phyloP scores from a whole-genome alignment of 2,113 vertebrate species.

The Cynopterus brachyotis region DNA sequence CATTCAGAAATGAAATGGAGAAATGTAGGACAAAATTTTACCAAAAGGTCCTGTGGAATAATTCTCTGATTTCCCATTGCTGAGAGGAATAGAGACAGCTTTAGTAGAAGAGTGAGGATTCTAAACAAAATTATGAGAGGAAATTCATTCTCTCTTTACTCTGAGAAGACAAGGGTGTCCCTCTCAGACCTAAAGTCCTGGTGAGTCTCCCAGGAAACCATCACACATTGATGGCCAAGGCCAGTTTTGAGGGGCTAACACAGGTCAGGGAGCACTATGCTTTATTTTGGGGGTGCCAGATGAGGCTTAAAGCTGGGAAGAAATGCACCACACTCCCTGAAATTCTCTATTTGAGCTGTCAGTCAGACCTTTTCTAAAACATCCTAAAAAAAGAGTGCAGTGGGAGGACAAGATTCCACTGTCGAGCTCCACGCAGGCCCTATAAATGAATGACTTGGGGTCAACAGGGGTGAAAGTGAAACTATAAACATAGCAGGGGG shows the following conservation, averaged over 20 bases:
- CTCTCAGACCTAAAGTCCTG: neutral
- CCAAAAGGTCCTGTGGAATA: neutral
- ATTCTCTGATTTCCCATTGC: neutral
- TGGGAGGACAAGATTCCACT: neutral
- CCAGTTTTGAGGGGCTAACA: neutral
- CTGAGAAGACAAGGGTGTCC: neutral
- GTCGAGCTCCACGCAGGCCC: neutral
- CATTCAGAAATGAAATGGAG: neutral
- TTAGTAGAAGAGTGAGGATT: neutral
- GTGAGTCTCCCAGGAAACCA: neutral
- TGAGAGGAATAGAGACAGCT: neutral
- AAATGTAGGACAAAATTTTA: neutral
- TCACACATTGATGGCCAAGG: fast-evolving
- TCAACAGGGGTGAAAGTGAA: neutral
- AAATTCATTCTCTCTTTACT: neutral
- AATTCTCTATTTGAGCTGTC: neutral
- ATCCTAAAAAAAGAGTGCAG: neutral
- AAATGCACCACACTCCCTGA: neutral
- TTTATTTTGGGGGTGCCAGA: neutral
- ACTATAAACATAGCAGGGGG: neutral
- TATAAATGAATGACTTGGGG: neutral
- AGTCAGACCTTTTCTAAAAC: neutral
- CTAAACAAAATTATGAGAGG: neutral
- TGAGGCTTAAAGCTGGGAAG: neutral
- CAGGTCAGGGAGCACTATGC: neutral